phyloP scores from a whole-genome alignment of 2,113 vertebrate genomes.

The Cinclus cinclus region DNA sequence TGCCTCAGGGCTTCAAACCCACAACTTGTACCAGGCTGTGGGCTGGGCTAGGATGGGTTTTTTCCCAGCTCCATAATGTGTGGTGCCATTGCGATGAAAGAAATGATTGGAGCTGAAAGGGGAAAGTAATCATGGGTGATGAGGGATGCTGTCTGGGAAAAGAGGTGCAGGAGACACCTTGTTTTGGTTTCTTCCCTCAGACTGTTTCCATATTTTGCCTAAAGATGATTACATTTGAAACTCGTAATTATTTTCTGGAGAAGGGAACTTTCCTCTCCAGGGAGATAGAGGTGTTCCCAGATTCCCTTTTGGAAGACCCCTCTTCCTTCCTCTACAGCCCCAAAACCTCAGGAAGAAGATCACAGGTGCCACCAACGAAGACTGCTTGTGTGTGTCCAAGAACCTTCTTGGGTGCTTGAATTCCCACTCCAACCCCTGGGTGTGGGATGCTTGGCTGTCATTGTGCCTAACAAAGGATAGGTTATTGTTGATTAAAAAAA shows the following conservation, averaged over 20 bases:
- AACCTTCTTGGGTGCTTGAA: neutral
- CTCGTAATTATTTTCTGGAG: neutral
- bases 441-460: neutral
- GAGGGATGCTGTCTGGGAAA: conserved; percentile 60
- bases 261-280: neutral
- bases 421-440: neutral
- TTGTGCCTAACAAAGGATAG: neutral
- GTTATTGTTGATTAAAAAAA: neutral
- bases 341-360: neutral
- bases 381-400: neutral
- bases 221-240: neutral
- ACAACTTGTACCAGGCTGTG: neutral
- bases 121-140: conserved; percentile 29
- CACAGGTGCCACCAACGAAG: neutral
- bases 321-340: neutral
- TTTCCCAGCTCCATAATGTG: neutral
- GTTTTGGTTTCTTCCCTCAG: conserved; percentile 34
- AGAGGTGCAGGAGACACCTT: conserved; percentile 32
- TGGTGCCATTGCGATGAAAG: conserved; percentile 24
- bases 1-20: neutral
- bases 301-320: neutral
- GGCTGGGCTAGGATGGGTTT: neutral
- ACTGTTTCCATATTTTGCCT: neutral
- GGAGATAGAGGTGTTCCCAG: neutral
- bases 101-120: neutral